phyloP scores from a whole-genome alignment of 2,797 vertebrate genomes.

The Coregonus ussuriensis region DNA sequence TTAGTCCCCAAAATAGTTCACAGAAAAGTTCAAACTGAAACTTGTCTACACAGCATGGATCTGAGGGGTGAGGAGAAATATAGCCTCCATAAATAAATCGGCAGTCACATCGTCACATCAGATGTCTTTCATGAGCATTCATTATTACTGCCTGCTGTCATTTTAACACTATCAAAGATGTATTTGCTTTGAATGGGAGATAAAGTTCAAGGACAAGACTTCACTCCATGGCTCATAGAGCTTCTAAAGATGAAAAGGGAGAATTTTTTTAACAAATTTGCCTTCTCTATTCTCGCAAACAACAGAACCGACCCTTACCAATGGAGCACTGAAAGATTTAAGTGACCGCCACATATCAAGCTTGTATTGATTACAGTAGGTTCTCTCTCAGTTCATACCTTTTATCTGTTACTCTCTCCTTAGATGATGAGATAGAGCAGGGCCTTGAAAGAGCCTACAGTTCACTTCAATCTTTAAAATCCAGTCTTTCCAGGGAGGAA shows the following conservation, averaged over 20 bases:
- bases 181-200: conserved; percentile 37
- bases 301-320: conserved; percentile 30
- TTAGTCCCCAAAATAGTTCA: not conserved
- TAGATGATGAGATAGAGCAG: conserved; percentile 49
- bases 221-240: not conserved
- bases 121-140: conserved; percentile 38
- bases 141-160: conserved; percentile 29
- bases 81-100: conserved; percentile 31
- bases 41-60: not conserved
- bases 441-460: conserved; percentile 1
- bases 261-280: conserved; percentile 16
- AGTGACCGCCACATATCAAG: conserved; percentile 61
- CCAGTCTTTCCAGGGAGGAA: conserved; percentile 13
- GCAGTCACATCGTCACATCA: not conserved
- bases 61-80: conserved; percentile 19
- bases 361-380: conserved; percentile 57
- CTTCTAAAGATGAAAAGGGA: conserved; percentile 16
- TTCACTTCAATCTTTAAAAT: conserved; percentile 10
- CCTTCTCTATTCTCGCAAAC: conserved; percentile 45
- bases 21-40: not conserved
- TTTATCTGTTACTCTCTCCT: conserved; percentile 20
- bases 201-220: conserved; percentile 3
- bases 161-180: conserved; percentile 43
- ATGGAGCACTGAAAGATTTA: conserved; percentile 49
- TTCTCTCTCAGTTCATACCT: conserved; percentile 10